A percentile compares a stretch with the other conserved stretches of the same genome.
These are phyloP conservation scores for Cerceris ruficornis DNA, from an alignment of 2,888 invertebrate species.

Conservation along the genomic window DNA sequence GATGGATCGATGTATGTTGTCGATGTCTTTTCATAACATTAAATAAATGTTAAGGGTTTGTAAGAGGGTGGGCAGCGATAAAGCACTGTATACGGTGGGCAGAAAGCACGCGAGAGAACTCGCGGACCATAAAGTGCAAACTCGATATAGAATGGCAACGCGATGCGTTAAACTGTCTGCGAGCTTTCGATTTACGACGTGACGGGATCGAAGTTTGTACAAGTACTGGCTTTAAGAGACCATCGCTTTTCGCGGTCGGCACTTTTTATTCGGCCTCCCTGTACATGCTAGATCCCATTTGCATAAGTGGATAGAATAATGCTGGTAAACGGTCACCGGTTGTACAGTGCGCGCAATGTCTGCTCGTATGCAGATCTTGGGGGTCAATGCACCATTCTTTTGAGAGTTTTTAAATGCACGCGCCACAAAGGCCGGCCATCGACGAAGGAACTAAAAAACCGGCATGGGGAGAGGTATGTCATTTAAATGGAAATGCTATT, in stretches of 20 bases:
- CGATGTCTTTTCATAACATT: conserved; percentile 41
- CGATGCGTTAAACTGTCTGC: conserved; percentile 67
- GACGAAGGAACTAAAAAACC: conserved; percentile 24
- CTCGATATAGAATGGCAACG: conserved; percentile 58
- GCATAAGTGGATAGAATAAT: conserved; percentile 68
- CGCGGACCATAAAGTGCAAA: conserved; percentile 58
- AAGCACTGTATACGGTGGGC: conserved; percentile 41
- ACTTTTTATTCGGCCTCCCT: conserved; percentile 43
- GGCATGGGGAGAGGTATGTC: background rate
- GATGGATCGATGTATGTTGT: conserved; percentile 2
- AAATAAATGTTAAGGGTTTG: conserved; percentile 57
- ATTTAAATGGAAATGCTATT: conserved; percentile 22
- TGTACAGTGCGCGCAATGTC: background rate
- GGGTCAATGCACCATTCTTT: conserved; percentile 28
- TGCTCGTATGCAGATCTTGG: background rate
- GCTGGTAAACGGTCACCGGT: conserved; percentile 48
- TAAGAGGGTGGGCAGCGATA: conserved; percentile 25
- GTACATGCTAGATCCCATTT: conserved; percentile 53
- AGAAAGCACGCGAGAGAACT: conserved; percentile 46
- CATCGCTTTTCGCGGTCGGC: conserved; percentile 58
- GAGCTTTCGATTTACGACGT: conserved; percentile 67
- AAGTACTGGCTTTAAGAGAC: conserved; percentile 58
- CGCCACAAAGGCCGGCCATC: background rate
- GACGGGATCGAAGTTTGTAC: conserved; percentile 68
- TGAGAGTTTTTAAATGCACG: conserved; percentile 16